Conservation (phyloP, 2,888 invertebrate species). For the Hirtodrosophila confusa region DNA sequence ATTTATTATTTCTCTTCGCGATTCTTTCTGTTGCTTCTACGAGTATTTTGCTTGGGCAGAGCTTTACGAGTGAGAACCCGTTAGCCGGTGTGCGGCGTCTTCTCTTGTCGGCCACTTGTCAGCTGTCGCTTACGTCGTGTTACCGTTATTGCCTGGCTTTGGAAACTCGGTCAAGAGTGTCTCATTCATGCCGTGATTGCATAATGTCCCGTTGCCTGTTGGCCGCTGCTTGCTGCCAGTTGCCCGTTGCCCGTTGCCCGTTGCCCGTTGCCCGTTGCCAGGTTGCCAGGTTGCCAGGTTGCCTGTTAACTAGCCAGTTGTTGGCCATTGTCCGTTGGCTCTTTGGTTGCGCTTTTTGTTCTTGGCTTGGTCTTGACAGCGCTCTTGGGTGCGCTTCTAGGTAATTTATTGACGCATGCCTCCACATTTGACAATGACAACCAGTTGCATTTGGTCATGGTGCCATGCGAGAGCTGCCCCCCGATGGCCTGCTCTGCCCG, state of each 20-base stretch:
- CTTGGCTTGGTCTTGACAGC: slow-evolving; percentile 47
- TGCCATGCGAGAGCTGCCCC: slow-evolving; percentile 29
- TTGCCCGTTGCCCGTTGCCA: slow-evolving; percentile 50
- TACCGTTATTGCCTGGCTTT: slow-evolving; percentile 80
- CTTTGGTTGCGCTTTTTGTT: slow-evolving; percentile 25
- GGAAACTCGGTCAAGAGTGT: slow-evolving; percentile 83
- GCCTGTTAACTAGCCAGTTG: slow-evolving; percentile 14
- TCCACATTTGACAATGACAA: slow-evolving; percentile 74
- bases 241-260: slow-evolving; percentile 14
- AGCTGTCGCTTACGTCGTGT: slow-evolving; percentile 76
- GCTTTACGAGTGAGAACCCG: slow-evolving; percentile 56
- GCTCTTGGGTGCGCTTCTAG: slow-evolving; percentile 64
- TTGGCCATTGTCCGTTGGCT: slow-evolving; percentile 30
- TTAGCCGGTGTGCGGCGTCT: slow-evolving; percentile 46
- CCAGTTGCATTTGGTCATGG: slow-evolving; percentile 65
- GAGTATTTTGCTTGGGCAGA: slow-evolving; percentile 19
- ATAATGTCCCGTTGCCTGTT: slow-evolving; percentile 80
- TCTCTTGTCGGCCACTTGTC: slow-evolving; percentile 54
- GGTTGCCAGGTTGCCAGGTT: slow-evolving; percentile 22
- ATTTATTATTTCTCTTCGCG: slow-evolving; percentile 16
- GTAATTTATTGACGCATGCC: slow-evolving; percentile 76
- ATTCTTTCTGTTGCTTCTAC: slow-evolving; percentile 25
- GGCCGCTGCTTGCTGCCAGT: slow-evolving; percentile 26
- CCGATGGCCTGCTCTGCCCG: slow-evolving; percentile 22
- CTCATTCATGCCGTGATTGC: slow-evolving; percentile 82